Percentiles rank a stretch among this genome's conserved stretches.
Evolutionary conservation across 2,113 vertebrate genomes (phyloP).

Genomic region (Cinclus cinclus): DNA sequence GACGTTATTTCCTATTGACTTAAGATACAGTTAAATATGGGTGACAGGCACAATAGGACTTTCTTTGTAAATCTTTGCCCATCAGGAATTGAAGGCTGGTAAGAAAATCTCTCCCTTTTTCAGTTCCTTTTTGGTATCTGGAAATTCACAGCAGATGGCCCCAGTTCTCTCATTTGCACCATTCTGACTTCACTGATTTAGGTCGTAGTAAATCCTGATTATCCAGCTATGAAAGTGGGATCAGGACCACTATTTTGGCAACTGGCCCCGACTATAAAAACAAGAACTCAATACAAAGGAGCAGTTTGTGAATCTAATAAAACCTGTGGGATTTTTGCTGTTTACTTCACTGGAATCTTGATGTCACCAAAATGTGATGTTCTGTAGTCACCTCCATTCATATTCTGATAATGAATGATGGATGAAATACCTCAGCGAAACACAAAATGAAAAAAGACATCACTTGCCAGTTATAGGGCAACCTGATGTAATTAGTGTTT

Average conservation of each 20-base stretch:
- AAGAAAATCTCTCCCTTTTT: constrained; percentile 5
- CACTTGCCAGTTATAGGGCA: background rate
- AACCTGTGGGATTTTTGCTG: background rate
- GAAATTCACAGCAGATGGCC: constrained; percentile 32
- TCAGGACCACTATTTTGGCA: constrained; percentile 21
- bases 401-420: background rate
- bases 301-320: background rate
- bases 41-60: background rate
- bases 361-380: background rate
- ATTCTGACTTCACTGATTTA: constrained; percentile 20
- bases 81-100: background rate
- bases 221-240: background rate
- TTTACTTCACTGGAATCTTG: background rate
- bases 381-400: background rate
- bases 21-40: background rate
- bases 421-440: background rate
- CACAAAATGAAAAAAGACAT: background rate
- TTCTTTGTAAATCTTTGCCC: background rate
- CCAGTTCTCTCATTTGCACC: constrained; percentile 30
- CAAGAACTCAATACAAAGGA: background rate
- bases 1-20: constrained; percentile 12
- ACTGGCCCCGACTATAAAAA: background rate
- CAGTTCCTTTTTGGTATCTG: background rate
- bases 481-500: background rate
- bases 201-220: constrained; percentile 25